Evolutionary conservation across 2,797 vertebrate genomes (phyloP).

Genomic region (Mionectes olivaceus): DNA sequence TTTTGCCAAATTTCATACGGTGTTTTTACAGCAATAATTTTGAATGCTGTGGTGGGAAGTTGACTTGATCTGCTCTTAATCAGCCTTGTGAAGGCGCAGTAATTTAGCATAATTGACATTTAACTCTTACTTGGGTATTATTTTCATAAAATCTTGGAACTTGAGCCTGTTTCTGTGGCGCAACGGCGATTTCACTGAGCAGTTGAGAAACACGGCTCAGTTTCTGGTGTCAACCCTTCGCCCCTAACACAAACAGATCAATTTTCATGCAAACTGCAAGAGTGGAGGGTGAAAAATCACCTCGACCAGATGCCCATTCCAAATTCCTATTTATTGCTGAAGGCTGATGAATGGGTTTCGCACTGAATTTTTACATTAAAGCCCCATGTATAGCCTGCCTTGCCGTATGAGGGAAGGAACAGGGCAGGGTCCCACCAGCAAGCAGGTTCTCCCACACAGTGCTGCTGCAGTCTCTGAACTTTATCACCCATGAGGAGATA

Average conservation of each 20-base stretch:
- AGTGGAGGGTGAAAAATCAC: background rate
- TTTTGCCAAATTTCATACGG: background rate
- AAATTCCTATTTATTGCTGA: background rate
- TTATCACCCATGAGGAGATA: background rate
- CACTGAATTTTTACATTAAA: background rate
- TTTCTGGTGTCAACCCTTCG: background rate
- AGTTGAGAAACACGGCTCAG: background rate
- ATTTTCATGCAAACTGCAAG: background rate
- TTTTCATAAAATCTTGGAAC: background rate
- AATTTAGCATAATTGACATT: background rate
- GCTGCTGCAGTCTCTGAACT: background rate
- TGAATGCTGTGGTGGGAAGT: background rate
- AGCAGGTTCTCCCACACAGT: rapidly evolving
- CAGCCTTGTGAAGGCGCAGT: background rate
- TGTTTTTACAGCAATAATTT: background rate
- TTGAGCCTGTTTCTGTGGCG: background rate
- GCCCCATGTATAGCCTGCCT: background rate
- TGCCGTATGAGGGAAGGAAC: background rate
- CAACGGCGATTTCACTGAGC: background rate
- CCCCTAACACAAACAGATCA: background rate
- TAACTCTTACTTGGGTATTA: background rate
- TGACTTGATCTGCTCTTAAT: background rate
- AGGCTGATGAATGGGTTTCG: background rate
- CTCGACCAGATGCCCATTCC: background rate
- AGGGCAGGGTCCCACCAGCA: background rate